Evolutionary conservation across 2,797 vertebrate genomes (phyloP), one percentile per base, ranked within the genome.

Genomic region (Melanotaenia parkinsoni): DNA sequence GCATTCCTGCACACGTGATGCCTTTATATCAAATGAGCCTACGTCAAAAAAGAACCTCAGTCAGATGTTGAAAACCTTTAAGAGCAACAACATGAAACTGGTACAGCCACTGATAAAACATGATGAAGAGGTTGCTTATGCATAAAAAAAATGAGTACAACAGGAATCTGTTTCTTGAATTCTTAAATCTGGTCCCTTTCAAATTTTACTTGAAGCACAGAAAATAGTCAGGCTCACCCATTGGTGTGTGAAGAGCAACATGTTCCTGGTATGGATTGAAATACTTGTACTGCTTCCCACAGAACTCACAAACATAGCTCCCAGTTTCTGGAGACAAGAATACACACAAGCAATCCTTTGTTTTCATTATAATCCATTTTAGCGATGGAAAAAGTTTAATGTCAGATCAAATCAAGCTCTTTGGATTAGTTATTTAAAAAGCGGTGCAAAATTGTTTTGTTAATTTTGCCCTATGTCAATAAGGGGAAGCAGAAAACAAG

Each of bases 261-360:
- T 99, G 98, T 81, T 99, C 98, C 89, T 99, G 98, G 94, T 99
- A 99, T 0, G 98, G 98, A 58, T 98, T 99, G 92, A 99, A 99
- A 88, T 99, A 99, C 88, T 99, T 99, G 93, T 99, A 99, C 93
- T 99, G 98, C 88, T 99, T 99, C 79, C 98, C 98, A 40, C 98
- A 99, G 92, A 96, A 99, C 87, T 99, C 98, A 70, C 98, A 99
- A 22, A 97, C 95, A 70, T 99, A 99, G 90, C 97, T 98, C 82
- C 98, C 98, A 0, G 98, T 99, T 96, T 99, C 98, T 99, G 70
- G 26, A 94, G 67, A 67, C 4, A 47, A 82, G 2, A 73, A 81
- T 78, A 79, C 13, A 85, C 63, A 84, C 30, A 79, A 69, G 58
- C 28, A 76, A 72, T 66, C 9, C n/a, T 60, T 68, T 50, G 60